Evolutionary conservation across 2,888 invertebrate genomes (phyloP), one percentile per base, ranked within the genome.

Genomic region (Meteorus colon): DNA sequence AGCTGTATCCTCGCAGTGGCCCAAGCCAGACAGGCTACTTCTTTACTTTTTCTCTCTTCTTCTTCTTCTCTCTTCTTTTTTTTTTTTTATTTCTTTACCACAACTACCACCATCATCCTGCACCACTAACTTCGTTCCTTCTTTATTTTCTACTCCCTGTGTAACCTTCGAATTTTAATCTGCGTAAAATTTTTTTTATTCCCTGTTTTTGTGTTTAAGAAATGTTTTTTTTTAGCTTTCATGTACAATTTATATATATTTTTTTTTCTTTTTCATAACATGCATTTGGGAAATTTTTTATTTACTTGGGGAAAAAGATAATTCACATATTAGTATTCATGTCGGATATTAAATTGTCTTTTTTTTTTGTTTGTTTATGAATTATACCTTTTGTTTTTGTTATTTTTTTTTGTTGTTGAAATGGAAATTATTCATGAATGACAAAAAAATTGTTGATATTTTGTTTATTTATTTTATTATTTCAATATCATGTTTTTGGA

Each of bases 11-110:
- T 73, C 41, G 71, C 76, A 75, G 73, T 79, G 79, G 78, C 67
- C 77, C 78, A 72, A 19, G 41, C 72, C 72, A 72, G 72, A 77
- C 75, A 79, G 78, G 78, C 77, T 55, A 55, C 55, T 76, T 79
- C 77, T 78, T 76, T 69, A 77, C 55, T 77, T 77, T 69, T 60
- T 69, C 29, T 62, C 71, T 68, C 51, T 68, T 14, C 65, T 48
- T 29, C 31, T 59, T 63, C 48, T 8, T 12, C 6, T 41, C 8
- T 12, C 1, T 4, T 12, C 0, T 34, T 8, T 34, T 34, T 34
- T 34, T 34, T 34, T 2, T 34, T 4, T 34, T 34, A 1, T 68
- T 14, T 69, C 65, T 37, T 41, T 55, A 55, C 45, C 19, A 41
- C 27, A 51, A 31, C 55, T 71, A 60, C 69, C 55, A 34, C 29